phyloP scores from a whole-genome alignment of 2,797 vertebrate genomes.

The Amblyraja radiata region DNA sequence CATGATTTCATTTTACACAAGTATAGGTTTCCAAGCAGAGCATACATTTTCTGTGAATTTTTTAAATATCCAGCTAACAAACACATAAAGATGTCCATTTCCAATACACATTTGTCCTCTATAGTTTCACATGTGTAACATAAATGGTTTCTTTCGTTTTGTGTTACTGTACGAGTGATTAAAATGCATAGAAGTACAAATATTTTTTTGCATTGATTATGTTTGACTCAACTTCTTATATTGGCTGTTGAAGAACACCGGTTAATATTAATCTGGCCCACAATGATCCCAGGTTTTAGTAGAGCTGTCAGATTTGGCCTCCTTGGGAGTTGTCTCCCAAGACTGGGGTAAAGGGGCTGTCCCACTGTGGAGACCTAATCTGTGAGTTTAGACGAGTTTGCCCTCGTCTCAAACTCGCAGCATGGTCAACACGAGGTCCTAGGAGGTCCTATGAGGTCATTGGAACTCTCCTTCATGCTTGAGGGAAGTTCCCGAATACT shows the following conservation, averaged over 20 bases:
- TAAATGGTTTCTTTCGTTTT: not conserved
- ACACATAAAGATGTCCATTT: not conserved
- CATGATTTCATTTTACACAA: not conserved
- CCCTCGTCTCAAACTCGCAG: no score
- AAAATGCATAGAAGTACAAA: not conserved
- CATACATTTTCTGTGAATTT: not conserved
- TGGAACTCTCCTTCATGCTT: no score
- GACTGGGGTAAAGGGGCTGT: no score
- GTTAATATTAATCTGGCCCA: not conserved
- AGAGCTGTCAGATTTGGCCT: not conserved
- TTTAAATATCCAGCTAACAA: not conserved
- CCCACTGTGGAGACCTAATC: no score
- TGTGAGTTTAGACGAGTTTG: no score
- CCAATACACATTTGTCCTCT: not conserved
- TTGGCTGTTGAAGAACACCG: not conserved
- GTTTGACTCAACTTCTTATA: not conserved
- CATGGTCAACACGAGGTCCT: no score
- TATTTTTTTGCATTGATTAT: not conserved
- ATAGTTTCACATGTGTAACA: not conserved
- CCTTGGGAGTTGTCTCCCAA: no score
- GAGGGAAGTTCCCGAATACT: no score
- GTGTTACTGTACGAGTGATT: not conserved
- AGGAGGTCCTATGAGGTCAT: no score
- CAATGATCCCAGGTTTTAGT: not conserved
- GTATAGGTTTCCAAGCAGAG: not conserved